These are phyloP conservation scores for Sebastes taczanowskii DNA, from an alignment of 2,797 vertebrate genomes.

Conservation along the genomic window DNA sequence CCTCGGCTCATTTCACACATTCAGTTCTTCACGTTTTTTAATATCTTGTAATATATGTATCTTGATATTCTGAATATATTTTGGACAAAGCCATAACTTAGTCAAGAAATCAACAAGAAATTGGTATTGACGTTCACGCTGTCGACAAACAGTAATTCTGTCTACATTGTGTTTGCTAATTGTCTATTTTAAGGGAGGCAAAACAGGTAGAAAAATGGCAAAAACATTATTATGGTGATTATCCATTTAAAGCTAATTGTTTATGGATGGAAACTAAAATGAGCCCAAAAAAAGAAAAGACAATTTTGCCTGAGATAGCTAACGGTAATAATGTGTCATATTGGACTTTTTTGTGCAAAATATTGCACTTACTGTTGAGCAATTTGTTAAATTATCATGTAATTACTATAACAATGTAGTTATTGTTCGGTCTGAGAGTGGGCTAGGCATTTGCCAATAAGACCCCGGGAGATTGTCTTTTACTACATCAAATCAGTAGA, in stretches of 20 bases:
- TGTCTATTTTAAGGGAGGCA: neutral
- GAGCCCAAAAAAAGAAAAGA: neutral
- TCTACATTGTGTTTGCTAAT: no score
- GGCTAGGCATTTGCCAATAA: neutral
- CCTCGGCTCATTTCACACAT: neutral
- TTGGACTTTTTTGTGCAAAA: neutral
- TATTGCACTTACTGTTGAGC: neutral
- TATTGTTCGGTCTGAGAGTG: neutral
- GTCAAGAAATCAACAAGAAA: neutral
- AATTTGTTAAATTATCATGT: neutral
- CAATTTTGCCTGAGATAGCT: neutral
- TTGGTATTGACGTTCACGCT: neutral
- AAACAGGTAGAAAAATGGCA: neutral
- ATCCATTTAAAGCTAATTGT: neutral
- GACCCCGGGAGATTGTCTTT: neutral
- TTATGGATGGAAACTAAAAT: neutral
- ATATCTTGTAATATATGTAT: neutral
- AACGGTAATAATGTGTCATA: neutral
- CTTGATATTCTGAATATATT: neutral
- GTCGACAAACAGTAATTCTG: neutral
- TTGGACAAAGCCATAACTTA: neutral
- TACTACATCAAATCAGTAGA: neutral
- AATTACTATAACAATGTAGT: neutral
- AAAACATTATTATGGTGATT: neutral
- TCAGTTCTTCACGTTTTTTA: neutral